Evolutionary conservation across 2,888 invertebrate genomes (phyloP), one percentile per base, ranked within the genome.

Genomic region (Dryobotodes eremita): DNA sequence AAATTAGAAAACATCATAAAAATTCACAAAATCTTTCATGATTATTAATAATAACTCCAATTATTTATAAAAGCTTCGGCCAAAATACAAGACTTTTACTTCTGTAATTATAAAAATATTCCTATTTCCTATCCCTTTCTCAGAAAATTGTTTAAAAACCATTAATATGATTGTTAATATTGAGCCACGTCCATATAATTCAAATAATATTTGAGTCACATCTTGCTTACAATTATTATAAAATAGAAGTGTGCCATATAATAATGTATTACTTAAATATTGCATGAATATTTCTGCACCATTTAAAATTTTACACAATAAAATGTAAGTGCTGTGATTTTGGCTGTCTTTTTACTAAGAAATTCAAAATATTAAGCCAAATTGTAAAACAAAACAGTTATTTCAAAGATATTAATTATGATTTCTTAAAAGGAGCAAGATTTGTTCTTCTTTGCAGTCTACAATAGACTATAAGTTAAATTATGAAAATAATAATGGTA

Each of bases 181-280:
- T 71, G 61, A 82, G 61, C 68, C 65, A 42, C 42, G 64, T 83
- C 86, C 75, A 74, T 74, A 53, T 23, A 78, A 79, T 77, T 64
- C 75, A 75, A 71, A 71, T 79, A 77, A 84, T 79, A 77, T 68
- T 73, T 83, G 59, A 72, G 46, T 82, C 79, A 59, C 71, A 82
- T 80, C 73, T 82, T 80, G 82, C 77, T 85, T 80, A 74, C 62
- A 77, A 73, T 75, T 73, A 72, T 48, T 48, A 78, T 64, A 73
- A 83, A 82, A 88, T 85, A 85, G 83, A 86, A 86, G 88, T 83
- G 86, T 87, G 90, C 90, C 90, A 91, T 90, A 87, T 74, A 86
- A 71, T 78, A 79, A 79, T 61, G 17, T 84, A 62, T 83, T 80
- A 59, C 15, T 26, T 59, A 79, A 89, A 79, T 84, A 87, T 71